Base-by-base conservation (phyloP, 2,888 invertebrate genomes). In the Ferdinandea cuprea region DNA sequence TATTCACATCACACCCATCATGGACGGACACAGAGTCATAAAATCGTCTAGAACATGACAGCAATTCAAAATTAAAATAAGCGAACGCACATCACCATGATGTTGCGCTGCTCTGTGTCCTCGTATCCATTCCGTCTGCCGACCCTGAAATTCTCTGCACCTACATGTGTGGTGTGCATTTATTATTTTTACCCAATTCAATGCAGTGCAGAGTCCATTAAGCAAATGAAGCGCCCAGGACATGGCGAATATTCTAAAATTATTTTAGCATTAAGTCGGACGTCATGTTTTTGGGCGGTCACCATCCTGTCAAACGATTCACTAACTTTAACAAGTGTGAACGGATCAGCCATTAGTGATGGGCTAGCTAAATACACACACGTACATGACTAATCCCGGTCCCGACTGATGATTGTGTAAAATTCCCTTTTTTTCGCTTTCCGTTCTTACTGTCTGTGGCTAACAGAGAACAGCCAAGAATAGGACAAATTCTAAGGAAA, bases 41-140 rank as follows among this genome's bases (percentile, higher is more conserved):
- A 81, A 81, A 71, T 66, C 71, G 72, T 68, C 77, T 81, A 77
- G 35, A 44, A 83, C 83, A 83, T 72, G 83, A 68, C 72, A 73
- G 68, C 83, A 73, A 78, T 78, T 83, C 83, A 83, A 83, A 78
- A 66, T 83, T 83, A 83, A 78, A 78, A 78, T 66, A 63, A 78
- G 61, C 77, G 32, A 54, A 68, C 63, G 74, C 80, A 69, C 80
- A 65, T 68, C 68, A 46, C 40, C 59, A 56, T 65, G 65, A 63
- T 78, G 83, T 73, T 63, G 48, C 11, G 3, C 8, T 42, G 21
- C 46, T 40, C 28, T 28, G 9, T 65, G 13, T 50, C n/a, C 8
- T 11, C 28, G 40, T 11, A 11, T 40, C 46, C 37, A 56, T 44
- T 40, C 72, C 52, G 44, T 46, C 46, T 44, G 61, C 56, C 72